Base-by-base conservation (phyloP, 2,797 vertebrate genomes). In the Poecilia velifera region DNA sequence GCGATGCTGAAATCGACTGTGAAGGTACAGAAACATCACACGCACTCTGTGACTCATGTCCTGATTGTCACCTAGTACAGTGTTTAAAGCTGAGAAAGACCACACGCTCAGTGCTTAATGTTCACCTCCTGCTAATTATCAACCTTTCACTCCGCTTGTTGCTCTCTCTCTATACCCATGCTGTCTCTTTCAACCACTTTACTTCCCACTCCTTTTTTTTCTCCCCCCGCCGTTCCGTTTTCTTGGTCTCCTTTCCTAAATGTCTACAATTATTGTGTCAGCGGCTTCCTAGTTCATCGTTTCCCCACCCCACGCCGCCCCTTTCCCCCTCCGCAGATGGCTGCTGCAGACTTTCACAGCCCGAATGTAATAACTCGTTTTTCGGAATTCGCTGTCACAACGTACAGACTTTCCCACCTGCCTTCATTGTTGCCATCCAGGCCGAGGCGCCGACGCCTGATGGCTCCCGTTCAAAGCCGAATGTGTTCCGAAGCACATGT, bases 181-280 rank as follows among this genome's bases (percentile, higher is more conserved):
- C 78, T 78, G 81, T 86, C 71, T 73, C 77, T 72, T 77, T 73
- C 59, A 74, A n/a, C 36, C 86, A 79, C 81, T 84, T 87, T 84
- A 76, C 53, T 79, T 86, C 81, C 78, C 82, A 80, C 83, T 79
- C 43, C 49, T 74, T 76, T 77, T 66, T 77, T 89, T 76, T 76
- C 41, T 47, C 1, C 1, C 9, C 10, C 8, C 8, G 73, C 49
- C 62, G 10, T 43, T 76, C 9, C 36, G 76, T 89, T 66, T 90
- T 76, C 84, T 85, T 77, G 74, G 77, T 59, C 72, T 89, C 74
- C 68, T 53, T 76, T 82, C 74, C 85, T 34, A 77, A 72, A 87
- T 78, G 85, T 77, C 85, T 88, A 83, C 82, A 89, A 89, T 91
- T 90, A 90, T 81, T 84, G 82, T 92, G 91, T 92, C 91, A 89